Conservation (phyloP, 2,888 invertebrate species). For the Leptothorax acervorum region DNA sequence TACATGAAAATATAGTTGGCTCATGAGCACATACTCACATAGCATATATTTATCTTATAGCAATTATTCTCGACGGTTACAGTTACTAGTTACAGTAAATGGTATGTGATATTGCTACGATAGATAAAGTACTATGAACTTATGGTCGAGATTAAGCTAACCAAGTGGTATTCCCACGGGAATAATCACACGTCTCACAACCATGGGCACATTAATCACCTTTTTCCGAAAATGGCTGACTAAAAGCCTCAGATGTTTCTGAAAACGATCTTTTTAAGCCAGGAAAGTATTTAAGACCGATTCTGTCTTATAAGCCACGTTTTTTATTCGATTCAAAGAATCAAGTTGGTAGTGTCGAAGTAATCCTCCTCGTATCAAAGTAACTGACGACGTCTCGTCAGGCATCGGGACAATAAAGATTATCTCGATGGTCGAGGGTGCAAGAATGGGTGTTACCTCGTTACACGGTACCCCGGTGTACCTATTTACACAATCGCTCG, state of each 20-base stretch:
- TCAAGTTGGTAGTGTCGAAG: neutral
- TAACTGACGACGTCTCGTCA: constrained; percentile 52
- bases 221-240: constrained; percentile 7
- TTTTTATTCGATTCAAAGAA: neutral
- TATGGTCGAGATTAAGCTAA: neutral
- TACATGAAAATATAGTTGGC: neutral
- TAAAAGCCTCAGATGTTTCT: neutral
- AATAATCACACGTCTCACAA: neutral
- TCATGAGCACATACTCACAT: too few relatives aligned
- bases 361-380: constrained; percentile 21
- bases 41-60: neutral
- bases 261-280: neutral
- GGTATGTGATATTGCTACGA: neutral
- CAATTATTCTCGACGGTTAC: constrained; percentile 13
- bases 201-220: neutral
- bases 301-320: neutral
- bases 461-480: constrained; percentile 72
- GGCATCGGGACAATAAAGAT: constrained; percentile 73
- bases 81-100: neutral
- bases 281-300: neutral
- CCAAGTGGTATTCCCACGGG: neutral
- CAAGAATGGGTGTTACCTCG: constrained; percentile 79
- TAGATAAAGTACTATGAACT: constrained; percentile 6
- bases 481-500: constrained; percentile 26
- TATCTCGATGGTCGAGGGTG: constrained; percentile 78